These are phyloP conservation scores for Phyllostomus discolor DNA, from an alignment of 2,113 vertebrate species.

Conservation along the genomic window DNA sequence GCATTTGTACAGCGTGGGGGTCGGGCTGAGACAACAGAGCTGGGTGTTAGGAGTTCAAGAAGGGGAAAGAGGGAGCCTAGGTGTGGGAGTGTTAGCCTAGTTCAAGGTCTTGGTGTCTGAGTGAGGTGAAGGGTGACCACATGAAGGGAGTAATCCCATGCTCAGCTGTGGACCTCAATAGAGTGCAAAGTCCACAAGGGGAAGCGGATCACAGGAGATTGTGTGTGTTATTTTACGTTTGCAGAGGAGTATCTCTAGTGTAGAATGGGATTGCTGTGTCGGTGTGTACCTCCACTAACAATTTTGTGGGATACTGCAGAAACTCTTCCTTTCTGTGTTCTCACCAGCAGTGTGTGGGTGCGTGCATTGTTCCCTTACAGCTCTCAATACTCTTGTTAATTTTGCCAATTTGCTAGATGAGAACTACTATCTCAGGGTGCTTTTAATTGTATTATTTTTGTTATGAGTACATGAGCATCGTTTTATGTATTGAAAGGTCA, in stretches of 20 bases:
- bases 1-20: neutral
- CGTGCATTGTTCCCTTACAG: neutral
- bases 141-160: neutral
- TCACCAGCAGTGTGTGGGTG: no score
- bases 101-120: neutral
- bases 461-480: neutral
- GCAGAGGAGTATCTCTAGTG: neutral
- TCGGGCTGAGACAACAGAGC: neutral
- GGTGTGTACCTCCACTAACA: neutral
- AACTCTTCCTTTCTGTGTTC: neutral
- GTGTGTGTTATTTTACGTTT: neutral
- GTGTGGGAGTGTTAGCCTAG: neutral
- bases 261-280: no score
- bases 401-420: neutral
- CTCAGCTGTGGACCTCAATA: neutral
- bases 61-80: neutral
- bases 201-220: neutral
- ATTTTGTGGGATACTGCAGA: neutral
- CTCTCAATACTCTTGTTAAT: neutral
- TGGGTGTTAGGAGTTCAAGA: neutral
- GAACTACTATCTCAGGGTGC: neutral
- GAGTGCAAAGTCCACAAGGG: neutral
- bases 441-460: neutral
- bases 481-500: neutral
- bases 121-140: neutral